Conservation (phyloP, 2,113 vertebrate genomes). For the Ophiodon elongatus region DNA sequence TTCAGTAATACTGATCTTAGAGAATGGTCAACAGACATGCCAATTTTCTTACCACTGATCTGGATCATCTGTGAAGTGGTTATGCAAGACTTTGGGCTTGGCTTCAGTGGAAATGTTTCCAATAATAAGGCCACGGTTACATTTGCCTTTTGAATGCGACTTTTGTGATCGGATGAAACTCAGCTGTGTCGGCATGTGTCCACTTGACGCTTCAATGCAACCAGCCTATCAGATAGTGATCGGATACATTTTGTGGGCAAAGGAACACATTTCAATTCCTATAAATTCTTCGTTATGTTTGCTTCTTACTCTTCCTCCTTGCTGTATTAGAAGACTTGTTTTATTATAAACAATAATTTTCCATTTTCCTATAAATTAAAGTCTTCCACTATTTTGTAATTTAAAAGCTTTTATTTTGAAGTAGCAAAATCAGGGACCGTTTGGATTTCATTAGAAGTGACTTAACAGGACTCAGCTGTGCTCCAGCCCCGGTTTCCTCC, state of each 20-base stretch:
- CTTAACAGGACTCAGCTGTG: neutral
- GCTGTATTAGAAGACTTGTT: neutral
- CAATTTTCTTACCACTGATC: slow-evolving; percentile 15
- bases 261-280: neutral
- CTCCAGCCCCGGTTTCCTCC: neutral
- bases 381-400: neutral
- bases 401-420: slow-evolving; percentile 5
- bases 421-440: neutral
- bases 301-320: neutral
- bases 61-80: slow-evolving; percentile 17
- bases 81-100: slow-evolving; percentile 10
- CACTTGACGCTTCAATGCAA: neutral
- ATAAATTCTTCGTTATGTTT: neutral
- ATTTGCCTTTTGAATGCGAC: neutral
- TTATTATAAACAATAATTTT: neutral
- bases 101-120: slow-evolving; percentile 19
- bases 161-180: neutral
- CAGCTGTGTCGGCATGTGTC: neutral
- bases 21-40: neutral
- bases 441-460: neutral
- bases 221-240: neutral
- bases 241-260: neutral
- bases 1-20: slow-evolving; percentile 4
- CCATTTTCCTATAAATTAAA: neutral
- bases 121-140: neutral